A percentile compares a stretch with the other conserved stretches of the same genome.
Evolutionary conservation across 2,113 vertebrate species (phyloP).

Genomic region (Syngnathus floridae): DNA sequence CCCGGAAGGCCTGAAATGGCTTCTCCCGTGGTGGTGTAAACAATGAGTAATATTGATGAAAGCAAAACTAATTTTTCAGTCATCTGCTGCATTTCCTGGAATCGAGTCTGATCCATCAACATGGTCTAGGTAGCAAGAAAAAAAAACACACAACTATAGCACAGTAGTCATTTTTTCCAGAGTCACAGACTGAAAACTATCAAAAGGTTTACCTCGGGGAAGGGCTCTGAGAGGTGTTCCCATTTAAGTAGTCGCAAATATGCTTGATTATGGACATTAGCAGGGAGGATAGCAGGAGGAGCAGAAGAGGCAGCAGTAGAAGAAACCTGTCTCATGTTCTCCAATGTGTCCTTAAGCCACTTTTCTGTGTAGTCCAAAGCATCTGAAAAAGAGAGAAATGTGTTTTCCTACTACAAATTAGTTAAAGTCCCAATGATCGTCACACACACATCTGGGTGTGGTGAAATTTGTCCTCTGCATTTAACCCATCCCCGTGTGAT

Average conservation of each 20-base stretch:
- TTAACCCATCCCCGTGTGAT: no score
- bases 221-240: conserved; percentile 80
- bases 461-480: no score
- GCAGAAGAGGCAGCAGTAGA: conserved; percentile 41
- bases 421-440: no score
- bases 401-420: not conserved
- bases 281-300: conserved; percentile 31
- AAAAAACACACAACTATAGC: no score
- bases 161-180: not conserved
- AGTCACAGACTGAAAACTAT: not conserved
- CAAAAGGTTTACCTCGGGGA: conserved; percentile 81
- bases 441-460: no score
- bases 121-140: conserved; percentile 69
- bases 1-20: conserved; percentile 74
- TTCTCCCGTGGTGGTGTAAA: conserved; percentile 77
- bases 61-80: conserved; percentile 72
- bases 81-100: conserved; percentile 85
- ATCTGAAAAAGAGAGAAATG: conserved; percentile 64
- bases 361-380: conserved; percentile 85
- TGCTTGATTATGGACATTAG: conserved; percentile 80
- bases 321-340: conserved; percentile 58
- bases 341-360: conserved; percentile 84
- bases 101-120: conserved; percentile 88
- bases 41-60: conserved; percentile 81
- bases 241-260: conserved; percentile 87